A percentile compares a stretch with the other conserved stretches of the same genome.
phyloP scores from a whole-genome alignment of 2,113 vertebrate species.

The Microcebus murinus region DNA sequence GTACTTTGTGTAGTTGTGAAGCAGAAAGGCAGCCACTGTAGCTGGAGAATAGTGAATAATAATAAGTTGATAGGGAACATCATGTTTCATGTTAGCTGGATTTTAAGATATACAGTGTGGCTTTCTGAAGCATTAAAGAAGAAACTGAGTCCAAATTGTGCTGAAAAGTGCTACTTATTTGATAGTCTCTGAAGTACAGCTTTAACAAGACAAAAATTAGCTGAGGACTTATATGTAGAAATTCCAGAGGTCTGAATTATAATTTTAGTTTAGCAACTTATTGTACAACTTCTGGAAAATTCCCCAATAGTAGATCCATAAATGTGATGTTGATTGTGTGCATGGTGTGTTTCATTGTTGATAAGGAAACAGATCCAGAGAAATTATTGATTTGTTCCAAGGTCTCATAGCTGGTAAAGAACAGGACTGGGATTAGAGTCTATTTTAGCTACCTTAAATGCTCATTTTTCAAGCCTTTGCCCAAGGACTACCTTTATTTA shows the following conservation, averaged over 20 bases:
- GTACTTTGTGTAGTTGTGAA: not conserved
- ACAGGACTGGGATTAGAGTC: not conserved
- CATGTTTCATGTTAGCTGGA: not conserved
- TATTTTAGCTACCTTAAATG: not conserved
- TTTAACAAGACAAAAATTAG: conserved; percentile 15
- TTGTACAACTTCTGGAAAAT: not conserved
- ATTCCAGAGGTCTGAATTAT: not conserved
- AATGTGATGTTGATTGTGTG: not conserved
- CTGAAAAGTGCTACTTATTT: not conserved
- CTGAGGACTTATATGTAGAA: not conserved
- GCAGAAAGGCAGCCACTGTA: not conserved
- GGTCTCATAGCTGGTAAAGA: not conserved
- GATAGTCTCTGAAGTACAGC: not conserved
- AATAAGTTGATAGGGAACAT: not conserved
- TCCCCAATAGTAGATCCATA: not conserved
- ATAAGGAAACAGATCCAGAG: not conserved
- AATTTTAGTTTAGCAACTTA: not conserved
- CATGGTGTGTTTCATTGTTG: not conserved
- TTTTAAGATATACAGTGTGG: not conserved
- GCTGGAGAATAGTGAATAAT: not conserved
- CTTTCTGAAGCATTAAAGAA: not conserved
- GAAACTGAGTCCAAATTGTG: not conserved
- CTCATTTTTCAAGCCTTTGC: not conserved
- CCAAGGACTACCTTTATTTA: not conserved
- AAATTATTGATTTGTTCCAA: not conserved